Evolutionary conservation across 2,888 invertebrate genomes (phyloP), one percentile per base, ranked within the genome.

Genomic region (Diaperis boleti): DNA sequence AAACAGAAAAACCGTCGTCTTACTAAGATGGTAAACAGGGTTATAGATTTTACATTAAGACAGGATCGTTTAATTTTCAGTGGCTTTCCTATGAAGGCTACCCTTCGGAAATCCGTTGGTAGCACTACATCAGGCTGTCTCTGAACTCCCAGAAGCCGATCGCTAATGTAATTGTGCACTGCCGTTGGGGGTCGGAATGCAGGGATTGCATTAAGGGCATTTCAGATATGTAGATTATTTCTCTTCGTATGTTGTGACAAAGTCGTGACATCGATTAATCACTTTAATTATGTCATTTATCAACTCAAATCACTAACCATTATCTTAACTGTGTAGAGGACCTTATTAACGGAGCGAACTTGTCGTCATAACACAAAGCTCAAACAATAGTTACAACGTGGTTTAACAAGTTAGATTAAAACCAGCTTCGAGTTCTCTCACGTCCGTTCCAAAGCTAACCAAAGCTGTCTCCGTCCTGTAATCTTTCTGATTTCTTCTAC

Each of bases 231-330:
- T 49, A 42, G 59, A 59, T 57, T 57, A 44, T 55, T 47, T 49
- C 42, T 22, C 33, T 26, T 52, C 41, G 22, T 52, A 55, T 29
- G 49, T 44, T 49, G 41, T 55, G 55, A 59, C 64, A 59, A 39
- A 64, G 64, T 59, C 64, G 37, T 60, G 64, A 60, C 64, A 64
- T 60, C 55, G 47, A 64, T 64, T 64, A 64, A 64, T 64, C 64
- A 64, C 49, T 54, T 55, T 60, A 64, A 64, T 64, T 64, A 64
- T 60, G 59, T 55, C 59, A 55, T 64, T 64, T 64, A 60, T 64
- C 59, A 64, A 60, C 35, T 26, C 20, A 55, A 64, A 64, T 64
- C 59, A 60, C 59, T 31, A 31, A 55, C 59, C 59, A 64, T 64
- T 64, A 64, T 64, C 64, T 63, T 54, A 62, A 55, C 59, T 55